Conservation (phyloP, 2,888 invertebrate species). For the Blera fallax region DNA sequence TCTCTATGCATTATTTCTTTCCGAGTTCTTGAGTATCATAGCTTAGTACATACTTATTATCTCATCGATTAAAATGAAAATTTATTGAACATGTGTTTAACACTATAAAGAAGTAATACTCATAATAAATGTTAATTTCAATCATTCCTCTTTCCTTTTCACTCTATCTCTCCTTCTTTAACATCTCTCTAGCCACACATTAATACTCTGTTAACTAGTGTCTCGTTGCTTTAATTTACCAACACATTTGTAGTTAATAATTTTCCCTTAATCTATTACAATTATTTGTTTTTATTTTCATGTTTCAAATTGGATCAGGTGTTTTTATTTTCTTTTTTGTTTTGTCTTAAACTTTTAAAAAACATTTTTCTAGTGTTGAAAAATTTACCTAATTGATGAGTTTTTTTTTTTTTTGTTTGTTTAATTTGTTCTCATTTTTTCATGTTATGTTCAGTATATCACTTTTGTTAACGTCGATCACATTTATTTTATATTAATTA, state of each 20-base stretch:
- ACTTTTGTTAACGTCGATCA: conserved; percentile 70
- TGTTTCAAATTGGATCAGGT: conserved; percentile 13
- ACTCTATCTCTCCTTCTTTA: neutral
- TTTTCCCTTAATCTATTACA: conserved; percentile 19
- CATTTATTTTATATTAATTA: conserved; percentile 52
- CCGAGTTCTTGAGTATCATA: too few relatives aligned
- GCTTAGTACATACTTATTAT: too few relatives aligned
- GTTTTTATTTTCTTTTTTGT: conserved; percentile 2
- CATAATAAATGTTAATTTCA: too few relatives aligned
- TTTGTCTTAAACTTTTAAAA: conserved; percentile 10
- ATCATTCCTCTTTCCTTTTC: too few relatives aligned
- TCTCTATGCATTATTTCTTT: too few relatives aligned
- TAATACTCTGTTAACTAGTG: neutral
- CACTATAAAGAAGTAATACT: too few relatives aligned
- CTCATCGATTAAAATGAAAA: too few relatives aligned
- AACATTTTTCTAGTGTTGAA: conserved; percentile 60
- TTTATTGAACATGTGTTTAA: too few relatives aligned
- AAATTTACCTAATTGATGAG: conserved; percentile 63
- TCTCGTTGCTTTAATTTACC: conserved; percentile 19
- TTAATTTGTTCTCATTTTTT: conserved; percentile 38
- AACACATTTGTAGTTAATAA: conserved; percentile 1
- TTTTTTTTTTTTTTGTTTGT: conserved; percentile 10
- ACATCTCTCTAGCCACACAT: neutral
- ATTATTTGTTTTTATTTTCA: conserved; percentile 16
- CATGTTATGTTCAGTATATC: conserved; percentile 70